phyloP scores from a whole-genome alignment of 1,140 invertebrate genomes.

The Branchinecta lynchi region DNA sequence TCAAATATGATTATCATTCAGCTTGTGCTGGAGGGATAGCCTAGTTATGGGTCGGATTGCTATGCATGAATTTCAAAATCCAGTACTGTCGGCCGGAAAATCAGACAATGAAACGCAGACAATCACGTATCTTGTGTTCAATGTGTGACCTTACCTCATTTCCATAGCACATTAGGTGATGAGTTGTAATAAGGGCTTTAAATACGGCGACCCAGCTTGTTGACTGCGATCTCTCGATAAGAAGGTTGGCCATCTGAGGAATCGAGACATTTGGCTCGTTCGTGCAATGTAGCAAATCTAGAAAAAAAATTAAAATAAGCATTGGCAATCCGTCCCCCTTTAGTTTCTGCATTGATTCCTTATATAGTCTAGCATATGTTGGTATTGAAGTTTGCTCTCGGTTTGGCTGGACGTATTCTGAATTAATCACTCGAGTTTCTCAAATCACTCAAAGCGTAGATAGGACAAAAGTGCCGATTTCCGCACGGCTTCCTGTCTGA shows the following conservation, averaged over 20 bases:
- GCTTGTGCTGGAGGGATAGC: no score
- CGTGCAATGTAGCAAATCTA: constrained; percentile 98
- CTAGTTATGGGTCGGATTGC: no score
- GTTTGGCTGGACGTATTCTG: no score
- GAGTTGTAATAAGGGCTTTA: constrained; percentile 93
- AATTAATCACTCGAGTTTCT: no score
- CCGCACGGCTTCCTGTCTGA: no score
- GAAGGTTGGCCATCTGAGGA: constrained; percentile 91
- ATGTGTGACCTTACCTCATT: constrained; percentile 67
- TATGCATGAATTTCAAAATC: no score
- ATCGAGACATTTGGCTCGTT: constrained; percentile 99
- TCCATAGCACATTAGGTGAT: constrained; percentile 98
- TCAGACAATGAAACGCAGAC: not conserved
- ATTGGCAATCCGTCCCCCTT: not conserved
- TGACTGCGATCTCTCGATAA: constrained; percentile 94
- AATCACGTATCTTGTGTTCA: not conserved
- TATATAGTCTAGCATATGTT: no score
- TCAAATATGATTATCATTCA: no score
- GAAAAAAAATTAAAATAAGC: constrained; percentile 30
- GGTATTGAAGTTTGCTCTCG: no score
- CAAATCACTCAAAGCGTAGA: no score
- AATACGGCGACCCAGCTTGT: constrained; percentile 97
- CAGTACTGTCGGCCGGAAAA: not conserved
- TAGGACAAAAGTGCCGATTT: no score
- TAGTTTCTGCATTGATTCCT: not conserved